A percentile compares a stretch with the other conserved stretches of the same genome.
These are phyloP conservation scores for Pagetopsis macropterus DNA, from an alignment of 2,797 vertebrate species.

Conservation along the genomic window DNA sequence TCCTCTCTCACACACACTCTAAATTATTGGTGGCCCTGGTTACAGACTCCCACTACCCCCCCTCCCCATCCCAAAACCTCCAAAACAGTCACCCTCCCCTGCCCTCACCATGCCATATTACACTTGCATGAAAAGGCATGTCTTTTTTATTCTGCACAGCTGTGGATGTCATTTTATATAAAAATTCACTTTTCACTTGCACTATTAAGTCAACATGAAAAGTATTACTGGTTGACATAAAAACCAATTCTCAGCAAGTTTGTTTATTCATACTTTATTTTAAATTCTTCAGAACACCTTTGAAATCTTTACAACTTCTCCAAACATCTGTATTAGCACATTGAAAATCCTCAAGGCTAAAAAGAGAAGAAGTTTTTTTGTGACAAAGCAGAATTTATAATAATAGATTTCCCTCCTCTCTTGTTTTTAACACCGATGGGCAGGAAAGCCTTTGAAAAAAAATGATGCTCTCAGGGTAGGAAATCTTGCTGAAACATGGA, in stretches of 20 bases:
- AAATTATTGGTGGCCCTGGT: slow-evolving; percentile 68
- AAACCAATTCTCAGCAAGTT: slow-evolving; percentile 28
- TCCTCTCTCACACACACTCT: slow-evolving; percentile 40
- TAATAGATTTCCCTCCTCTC: not conserved
- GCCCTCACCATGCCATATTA: slow-evolving; percentile 33
- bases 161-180: slow-evolving; percentile 15
- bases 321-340: slow-evolving; percentile 17
- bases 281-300: not conserved
- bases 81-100: slow-evolving; percentile 40
- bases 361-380: slow-evolving; percentile 17
- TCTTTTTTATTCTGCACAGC: slow-evolving; percentile 36
- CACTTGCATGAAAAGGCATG: slow-evolving; percentile 42
- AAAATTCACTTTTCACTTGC: slow-evolving; percentile 13
- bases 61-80: slow-evolving; percentile 4
- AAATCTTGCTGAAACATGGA: slow-evolving; percentile 30
- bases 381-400: slow-evolving; percentile 28
- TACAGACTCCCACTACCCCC: slow-evolving; percentile 48
- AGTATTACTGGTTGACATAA: not conserved
- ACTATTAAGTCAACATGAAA: slow-evolving; percentile 9
- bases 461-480: slow-evolving; percentile 13
- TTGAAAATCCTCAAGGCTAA: slow-evolving; percentile 2
- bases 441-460: slow-evolving; percentile 15
- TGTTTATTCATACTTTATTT: not conserved
- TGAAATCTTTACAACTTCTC: slow-evolving; percentile 28
- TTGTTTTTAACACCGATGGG: not conserved